Percentiles rank a stretch among this genome's conserved stretches.
Evolutionary conservation across 2,888 invertebrate species (phyloP).

Genomic region (Lasiommata megera): DNA sequence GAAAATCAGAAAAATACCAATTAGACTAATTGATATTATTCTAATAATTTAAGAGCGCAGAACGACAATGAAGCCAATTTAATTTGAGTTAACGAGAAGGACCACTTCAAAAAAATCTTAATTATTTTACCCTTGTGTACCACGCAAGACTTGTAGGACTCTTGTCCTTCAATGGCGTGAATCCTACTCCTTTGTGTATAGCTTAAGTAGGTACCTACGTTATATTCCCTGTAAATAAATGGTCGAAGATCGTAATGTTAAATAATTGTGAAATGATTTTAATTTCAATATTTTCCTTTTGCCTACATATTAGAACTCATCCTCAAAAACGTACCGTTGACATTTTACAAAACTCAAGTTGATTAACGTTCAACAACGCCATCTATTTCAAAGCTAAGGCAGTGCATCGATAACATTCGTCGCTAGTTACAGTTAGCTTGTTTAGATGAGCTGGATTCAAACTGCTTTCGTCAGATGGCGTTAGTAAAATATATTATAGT

Average conservation of each 20-base stretch:
- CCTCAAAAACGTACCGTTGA: too few species aligned
- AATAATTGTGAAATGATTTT: too few species aligned
- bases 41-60: neutral
- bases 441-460: neutral
- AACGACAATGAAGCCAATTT: neutral
- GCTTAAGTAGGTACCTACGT: neutral
- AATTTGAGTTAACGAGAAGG: neutral
- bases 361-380: neutral
- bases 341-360: too few species aligned
- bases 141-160: neutral
- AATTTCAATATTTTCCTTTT: too few species aligned
- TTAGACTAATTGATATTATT: too few species aligned
- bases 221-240: too few species aligned
- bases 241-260: too few species aligned
- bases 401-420: neutral
- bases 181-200: too few species aligned
- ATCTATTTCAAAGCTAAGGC: slow-evolving; percentile 1
- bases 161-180: neutral
- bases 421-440: neutral
- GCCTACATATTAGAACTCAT: too few species aligned
- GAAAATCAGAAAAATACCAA: too few species aligned
- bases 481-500: neutral
- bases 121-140: slow-evolving; percentile 16
- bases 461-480: slow-evolving; percentile 13
- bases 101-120: slow-evolving; percentile 1